Evolutionary conservation across 2,797 vertebrate species (phyloP).

Genomic region (Champsocephalus esox): DNA sequence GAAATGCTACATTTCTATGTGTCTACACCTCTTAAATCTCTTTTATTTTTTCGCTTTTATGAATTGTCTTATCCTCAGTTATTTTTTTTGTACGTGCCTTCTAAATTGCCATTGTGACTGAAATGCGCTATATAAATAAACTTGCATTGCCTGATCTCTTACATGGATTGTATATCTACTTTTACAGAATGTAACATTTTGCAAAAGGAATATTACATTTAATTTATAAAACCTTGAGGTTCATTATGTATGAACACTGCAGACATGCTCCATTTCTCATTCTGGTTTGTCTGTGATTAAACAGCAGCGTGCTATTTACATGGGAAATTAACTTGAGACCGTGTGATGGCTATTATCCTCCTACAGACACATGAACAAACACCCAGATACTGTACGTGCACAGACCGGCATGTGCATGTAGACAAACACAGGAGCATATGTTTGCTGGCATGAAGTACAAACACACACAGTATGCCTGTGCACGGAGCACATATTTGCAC

Average conservation of each 20-base stretch:
- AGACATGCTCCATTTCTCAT: slow-evolving; percentile 74
- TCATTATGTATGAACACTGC: slow-evolving; percentile 79
- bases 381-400: slow-evolving; percentile 65
- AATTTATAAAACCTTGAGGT: slow-evolving; percentile 58
- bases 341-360: slow-evolving; percentile 90
- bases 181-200: slow-evolving; percentile 31
- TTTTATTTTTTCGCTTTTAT: background rate
- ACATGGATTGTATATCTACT: background rate
- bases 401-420: slow-evolving; percentile 40
- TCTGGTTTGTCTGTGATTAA: slow-evolving; percentile 90
- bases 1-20: background rate
- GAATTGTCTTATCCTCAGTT: background rate
- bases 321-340: slow-evolving; percentile 94
- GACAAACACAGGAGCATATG: slow-evolving; percentile 68
- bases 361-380: slow-evolving; percentile 81
- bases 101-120: background rate
- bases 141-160: background rate
- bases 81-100: background rate
- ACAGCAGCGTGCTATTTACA: slow-evolving; percentile 95
- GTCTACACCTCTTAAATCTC: background rate
- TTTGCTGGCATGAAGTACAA: slow-evolving; percentile 62
- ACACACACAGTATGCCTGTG: slow-evolving; percentile 54
- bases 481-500: slow-evolving; percentile 67
- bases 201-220: slow-evolving; percentile 41
- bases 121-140: background rate